These are phyloP conservation scores for Bagarius yarrelli DNA, from an alignment of 2,113 vertebrate species.

Conservation along the genomic window DNA sequence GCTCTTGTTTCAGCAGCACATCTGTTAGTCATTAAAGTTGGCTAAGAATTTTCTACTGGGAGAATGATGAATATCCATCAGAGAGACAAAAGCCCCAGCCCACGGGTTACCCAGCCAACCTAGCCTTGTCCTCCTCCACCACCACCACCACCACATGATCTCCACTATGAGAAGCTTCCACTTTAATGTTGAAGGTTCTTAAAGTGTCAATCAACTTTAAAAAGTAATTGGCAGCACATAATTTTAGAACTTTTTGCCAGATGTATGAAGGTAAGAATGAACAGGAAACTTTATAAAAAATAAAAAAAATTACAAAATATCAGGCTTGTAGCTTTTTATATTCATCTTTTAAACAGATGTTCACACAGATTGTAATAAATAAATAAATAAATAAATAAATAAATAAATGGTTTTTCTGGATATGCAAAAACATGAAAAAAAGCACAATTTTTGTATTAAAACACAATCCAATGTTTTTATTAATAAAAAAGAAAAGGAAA, in stretches of 20 bases:
- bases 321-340: no score
- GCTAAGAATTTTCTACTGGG: conserved; percentile 35
- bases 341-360: no score
- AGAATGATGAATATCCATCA: conserved; percentile 34
- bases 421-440: neutral
- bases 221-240: neutral
- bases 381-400: no score
- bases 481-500: neutral
- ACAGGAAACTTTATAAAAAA: no score
- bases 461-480: neutral
- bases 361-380: no score
- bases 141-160: neutral
- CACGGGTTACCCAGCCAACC: neutral
- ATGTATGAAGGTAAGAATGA: neutral
- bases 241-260: neutral
- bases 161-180: neutral
- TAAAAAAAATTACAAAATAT: no score
- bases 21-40: conserved; percentile 62
- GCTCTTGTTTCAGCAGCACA: conserved; percentile 48
- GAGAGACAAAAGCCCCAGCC: conserved; percentile 29
- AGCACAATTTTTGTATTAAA: no score
- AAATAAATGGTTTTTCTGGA: no score
- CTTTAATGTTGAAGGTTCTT: neutral
- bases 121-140: neutral
- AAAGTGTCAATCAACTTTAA: neutral